A percentile compares a stretch with the other conserved stretches of the same genome.
These are phyloP conservation scores for Aricia artaxerxes DNA, from an alignment of 2,888 invertebrate genomes.

Conservation along the genomic window DNA sequence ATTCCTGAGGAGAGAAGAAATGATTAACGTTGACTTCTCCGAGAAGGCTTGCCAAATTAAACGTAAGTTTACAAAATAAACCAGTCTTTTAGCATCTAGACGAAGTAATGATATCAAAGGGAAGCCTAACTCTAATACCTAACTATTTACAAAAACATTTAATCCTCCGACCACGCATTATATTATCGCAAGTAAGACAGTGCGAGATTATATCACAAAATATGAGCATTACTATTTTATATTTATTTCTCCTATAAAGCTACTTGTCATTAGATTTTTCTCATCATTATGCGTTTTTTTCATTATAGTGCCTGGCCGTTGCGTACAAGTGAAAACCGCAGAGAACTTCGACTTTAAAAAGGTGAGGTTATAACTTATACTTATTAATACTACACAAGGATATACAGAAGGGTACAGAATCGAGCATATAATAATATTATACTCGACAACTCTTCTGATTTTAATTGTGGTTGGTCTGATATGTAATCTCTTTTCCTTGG, in stretches of 20 bases:
- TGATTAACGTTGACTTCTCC: neutral
- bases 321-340: neutral
- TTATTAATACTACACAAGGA: neutral
- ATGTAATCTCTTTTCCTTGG: no score
- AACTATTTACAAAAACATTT: no score
- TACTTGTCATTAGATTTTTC: no score
- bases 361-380: neutral
- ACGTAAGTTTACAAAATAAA: neutral
- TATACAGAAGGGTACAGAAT: no score
- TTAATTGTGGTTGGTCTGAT: no score
- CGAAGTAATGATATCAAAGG: neutral
- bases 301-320: slow-evolving; percentile 1
- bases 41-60: slow-evolving; percentile 8
- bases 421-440: no score
- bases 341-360: neutral
- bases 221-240: no score
- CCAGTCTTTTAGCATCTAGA: neutral
- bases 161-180: no score
- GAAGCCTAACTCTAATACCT: neutral
- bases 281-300: neutral
- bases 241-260: no score
- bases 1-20: neutral
- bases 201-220: neutral
- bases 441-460: no score
- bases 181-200: no score